Conservation (phyloP, 2,113 vertebrate species). For the Perca fluviatilis region DNA sequence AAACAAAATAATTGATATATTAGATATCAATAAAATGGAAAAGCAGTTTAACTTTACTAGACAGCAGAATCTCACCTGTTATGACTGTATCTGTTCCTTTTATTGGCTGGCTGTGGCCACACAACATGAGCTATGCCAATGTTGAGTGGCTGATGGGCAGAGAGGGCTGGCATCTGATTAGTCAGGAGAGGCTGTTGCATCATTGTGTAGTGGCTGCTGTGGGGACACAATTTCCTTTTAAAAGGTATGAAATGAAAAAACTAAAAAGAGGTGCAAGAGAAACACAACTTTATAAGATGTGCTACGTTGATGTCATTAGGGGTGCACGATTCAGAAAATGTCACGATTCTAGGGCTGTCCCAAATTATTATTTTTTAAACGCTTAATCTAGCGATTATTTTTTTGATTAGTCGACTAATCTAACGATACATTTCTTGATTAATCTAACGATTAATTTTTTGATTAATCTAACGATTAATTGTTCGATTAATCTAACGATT, state of each 20-base stretch:
- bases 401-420: no score
- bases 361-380: no score
- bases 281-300: neutral
- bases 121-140: constrained; percentile 97
- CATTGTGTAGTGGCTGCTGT: constrained; percentile 90
- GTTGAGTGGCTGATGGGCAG: constrained; percentile 94
- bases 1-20: neutral
- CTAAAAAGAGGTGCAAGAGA: neutral
- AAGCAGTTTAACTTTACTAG: fast-evolving
- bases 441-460: no score
- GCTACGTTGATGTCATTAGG: no score
- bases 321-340: no score
- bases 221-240: constrained; percentile 90
- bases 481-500: no score
- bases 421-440: no score
- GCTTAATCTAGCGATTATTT: no score
- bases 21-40: neutral
- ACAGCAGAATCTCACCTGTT: constrained; percentile 87
- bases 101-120: constrained; percentile 93
- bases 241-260: constrained; percentile 6
- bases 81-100: constrained; percentile 91
- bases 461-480: no score
- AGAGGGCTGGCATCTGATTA: constrained; percentile 92
- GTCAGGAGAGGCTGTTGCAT: constrained; percentile 92
- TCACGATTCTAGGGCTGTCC: no score